phyloP scores from a whole-genome alignment of 2,888 invertebrate species.

The Mongoloraphidia duomilia region DNA sequence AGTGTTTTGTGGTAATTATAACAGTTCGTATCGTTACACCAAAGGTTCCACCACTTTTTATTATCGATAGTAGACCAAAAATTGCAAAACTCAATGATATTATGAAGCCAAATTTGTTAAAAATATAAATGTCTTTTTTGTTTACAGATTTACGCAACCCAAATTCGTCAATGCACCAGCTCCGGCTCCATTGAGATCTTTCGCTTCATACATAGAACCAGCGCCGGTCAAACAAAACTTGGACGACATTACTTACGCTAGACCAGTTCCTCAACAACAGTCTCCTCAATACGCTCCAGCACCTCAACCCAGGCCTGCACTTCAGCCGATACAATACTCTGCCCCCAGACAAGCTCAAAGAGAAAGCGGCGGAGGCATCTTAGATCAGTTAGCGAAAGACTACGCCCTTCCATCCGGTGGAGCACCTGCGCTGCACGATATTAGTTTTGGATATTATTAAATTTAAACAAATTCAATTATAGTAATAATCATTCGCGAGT shows the following conservation, averaged over 20 bases:
- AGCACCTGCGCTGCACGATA: constrained; percentile 60
- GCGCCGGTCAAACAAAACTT: constrained; percentile 5
- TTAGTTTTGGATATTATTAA: constrained; percentile 70
- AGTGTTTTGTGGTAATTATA: too few relatives aligned
- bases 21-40: too few relatives aligned
- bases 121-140: too few relatives aligned
- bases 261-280: constrained; percentile 10
- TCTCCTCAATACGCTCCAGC: constrained; percentile 15
- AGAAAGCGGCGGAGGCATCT: constrained; percentile 35
- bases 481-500: too few relatives aligned
- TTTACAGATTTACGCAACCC: too few relatives aligned
- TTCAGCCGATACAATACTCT: constrained; percentile 14
- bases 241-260: constrained; percentile 10
- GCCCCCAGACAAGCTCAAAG: constrained; percentile 15
- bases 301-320: constrained; percentile 16
- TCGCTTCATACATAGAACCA: constrained; percentile 3
- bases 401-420: constrained; percentile 60
- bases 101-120: too few relatives aligned
- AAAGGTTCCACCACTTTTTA: too few relatives aligned
- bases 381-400: constrained; percentile 69
- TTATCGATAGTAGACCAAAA: too few relatives aligned
- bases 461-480: constrained; percentile 25
- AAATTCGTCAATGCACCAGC: constrained; percentile 1
- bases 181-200: constrained; percentile 12
- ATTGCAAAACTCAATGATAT: too few relatives aligned